Evolutionary conservation across 2,888 invertebrate species (phyloP).

Genomic region (Drosophila testacea): DNA sequence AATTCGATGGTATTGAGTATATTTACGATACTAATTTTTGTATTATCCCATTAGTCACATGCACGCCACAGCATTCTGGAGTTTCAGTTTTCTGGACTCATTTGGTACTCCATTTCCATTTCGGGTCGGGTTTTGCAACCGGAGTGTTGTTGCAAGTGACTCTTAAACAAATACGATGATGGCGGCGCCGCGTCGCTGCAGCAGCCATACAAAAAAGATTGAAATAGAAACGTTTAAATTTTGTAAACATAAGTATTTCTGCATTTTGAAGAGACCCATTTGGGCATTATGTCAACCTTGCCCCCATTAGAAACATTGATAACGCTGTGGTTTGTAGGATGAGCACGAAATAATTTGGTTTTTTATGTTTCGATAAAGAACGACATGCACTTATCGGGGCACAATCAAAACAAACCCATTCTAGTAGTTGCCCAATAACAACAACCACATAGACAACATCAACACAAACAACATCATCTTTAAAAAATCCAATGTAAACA

Average conservation of each 20-base stretch:
- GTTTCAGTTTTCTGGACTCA: constrained; percentile 37
- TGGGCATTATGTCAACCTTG: constrained; percentile 68
- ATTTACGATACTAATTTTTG: neutral
- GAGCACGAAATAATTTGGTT: constrained; percentile 46
- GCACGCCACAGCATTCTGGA: no score
- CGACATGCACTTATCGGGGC: constrained; percentile 62
- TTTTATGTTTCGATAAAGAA: constrained; percentile 60
- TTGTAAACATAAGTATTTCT: constrained; percentile 51
- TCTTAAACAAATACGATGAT: neutral
- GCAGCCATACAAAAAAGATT: constrained; percentile 6
- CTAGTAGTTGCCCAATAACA: constrained; percentile 36
- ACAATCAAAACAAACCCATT: constrained; percentile 66
- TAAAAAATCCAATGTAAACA: constrained; percentile 28
- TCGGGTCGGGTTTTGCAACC: constrained; percentile 10
- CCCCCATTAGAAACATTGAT: constrained; percentile 61
- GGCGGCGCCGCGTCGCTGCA: constrained; percentile 27
- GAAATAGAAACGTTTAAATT: constrained; percentile 29
- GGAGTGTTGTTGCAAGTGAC: constrained; percentile 5
- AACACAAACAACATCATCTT: constrained; percentile 1
- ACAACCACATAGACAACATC: constrained; percentile 3
- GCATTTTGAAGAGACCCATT: constrained; percentile 43
- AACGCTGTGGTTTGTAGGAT: constrained; percentile 43
- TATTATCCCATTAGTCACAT: constrained; percentile 22
- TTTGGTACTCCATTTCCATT: neutral
- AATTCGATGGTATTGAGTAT: neutral